Base-by-base conservation (phyloP, 92 coral and sea anemone genomes). In the Actinostola sp. region DNA sequence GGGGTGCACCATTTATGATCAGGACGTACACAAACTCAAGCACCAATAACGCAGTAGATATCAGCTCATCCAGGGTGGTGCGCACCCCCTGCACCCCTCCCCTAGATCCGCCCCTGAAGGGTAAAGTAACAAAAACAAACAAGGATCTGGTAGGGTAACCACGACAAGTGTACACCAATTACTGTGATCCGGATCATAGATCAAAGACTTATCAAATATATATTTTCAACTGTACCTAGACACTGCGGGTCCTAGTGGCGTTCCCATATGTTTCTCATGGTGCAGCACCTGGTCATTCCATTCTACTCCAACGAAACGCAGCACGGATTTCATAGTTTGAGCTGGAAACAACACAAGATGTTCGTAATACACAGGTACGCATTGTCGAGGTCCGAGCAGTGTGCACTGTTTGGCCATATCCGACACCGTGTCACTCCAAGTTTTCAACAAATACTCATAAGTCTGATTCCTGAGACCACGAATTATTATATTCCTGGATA, bases 261-360 rank as follows among this genome's bases (percentile, higher is more conserved):
- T 72, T 41, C 86, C 82, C 14, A 95, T 63, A 23, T 63, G 62
- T 19, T 54, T 58, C 61, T 92, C 89, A 63, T 95, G 99, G 61
- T 95, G 91, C 19, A 95, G 46, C n/a, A 95, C 97, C 0, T 68
- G 80, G 29, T 95, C 91, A 66, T 82, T 85, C 99, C 99, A 95
- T 9, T 33, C 34, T 1, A 88, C 90, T 52, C 71, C 71, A 1
- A 92, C 61, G 63, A 95, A 95, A 19, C 61, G 59, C 71, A 88
- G 59, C 33, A 95, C 88, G 10, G 75, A 64, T 48, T 80, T 53
- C 94, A 94, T 76, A 69, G 81, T 61, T 3, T 51, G 54, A 24
- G 68, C 72, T 8, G 98, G 95, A 32, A 85, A 75, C 66, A 91
- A 21, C 30, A 94, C 97, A 61, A 94, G 88, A 64, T 85, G 82